A percentile compares a stretch with the other conserved stretches of the same genome.
Evolutionary conservation across 2,888 invertebrate species (phyloP).

Genomic region (Arctia plantaginis): DNA sequence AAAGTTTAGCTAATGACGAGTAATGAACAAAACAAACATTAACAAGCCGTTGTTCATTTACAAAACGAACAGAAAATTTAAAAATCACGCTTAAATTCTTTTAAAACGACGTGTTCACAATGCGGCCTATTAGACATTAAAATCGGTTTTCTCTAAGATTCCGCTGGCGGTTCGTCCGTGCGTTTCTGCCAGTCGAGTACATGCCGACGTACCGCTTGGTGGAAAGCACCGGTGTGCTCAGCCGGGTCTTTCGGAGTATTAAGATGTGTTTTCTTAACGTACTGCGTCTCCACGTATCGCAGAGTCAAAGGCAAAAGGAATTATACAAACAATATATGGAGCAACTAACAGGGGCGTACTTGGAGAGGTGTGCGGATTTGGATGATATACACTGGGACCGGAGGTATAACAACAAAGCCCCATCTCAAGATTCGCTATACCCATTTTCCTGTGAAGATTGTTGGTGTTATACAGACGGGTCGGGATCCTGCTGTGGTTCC

Average conservation of each 20-base stretch:
- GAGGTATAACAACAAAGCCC: constrained; percentile 61
- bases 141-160: constrained; percentile 75
- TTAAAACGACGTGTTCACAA: constrained; percentile 63
- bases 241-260: constrained; percentile 57
- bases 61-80: constrained; percentile 59
- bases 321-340: constrained; percentile 84
- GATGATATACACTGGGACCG: constrained; percentile 70
- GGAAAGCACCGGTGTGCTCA: constrained; percentile 60
- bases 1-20: constrained; percentile 77
- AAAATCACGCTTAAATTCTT: constrained; percentile 67
- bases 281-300: constrained; percentile 84
- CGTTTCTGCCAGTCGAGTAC: constrained; percentile 63
- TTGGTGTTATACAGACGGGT: constrained; percentile 71
- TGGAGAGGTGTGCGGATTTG: constrained; percentile 77
- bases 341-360: constrained; percentile 80
- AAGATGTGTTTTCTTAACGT: constrained; percentile 88
- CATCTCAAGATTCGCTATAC: constrained; percentile 76
- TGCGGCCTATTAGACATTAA: constrained; percentile 64
- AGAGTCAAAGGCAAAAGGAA: constrained; percentile 82
- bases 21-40: constrained; percentile 24
- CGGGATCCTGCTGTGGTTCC: constrained; percentile 66
- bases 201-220: constrained; percentile 76
- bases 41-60: constrained; percentile 23
- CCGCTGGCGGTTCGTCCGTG: constrained; percentile 54
- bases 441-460: constrained; percentile 70